Percentiles rank a stretch among this genome's conserved stretches.
These are phyloP conservation scores for Gymnorhina tibicen DNA, from an alignment of 2,113 vertebrate species.

Conservation along the genomic window DNA sequence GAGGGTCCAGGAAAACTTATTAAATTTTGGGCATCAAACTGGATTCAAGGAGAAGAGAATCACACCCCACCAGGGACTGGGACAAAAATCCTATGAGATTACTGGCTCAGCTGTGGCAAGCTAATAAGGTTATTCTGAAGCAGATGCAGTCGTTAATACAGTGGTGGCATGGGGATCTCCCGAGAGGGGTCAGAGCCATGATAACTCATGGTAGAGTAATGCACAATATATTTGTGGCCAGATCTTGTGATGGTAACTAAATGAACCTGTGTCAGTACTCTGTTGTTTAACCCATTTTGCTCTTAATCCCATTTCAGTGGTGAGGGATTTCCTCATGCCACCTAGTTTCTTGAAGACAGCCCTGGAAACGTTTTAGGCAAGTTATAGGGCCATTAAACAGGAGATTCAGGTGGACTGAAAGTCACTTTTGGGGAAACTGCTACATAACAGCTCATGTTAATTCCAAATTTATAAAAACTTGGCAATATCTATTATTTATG, in stretches of 20 bases:
- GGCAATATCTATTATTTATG: slow-evolving; percentile 56
- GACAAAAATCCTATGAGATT: slow-evolving; percentile 73
- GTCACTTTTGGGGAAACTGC: not conserved
- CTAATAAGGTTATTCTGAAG: slow-evolving; percentile 84
- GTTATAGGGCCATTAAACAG: not conserved
- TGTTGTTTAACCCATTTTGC: slow-evolving; percentile 53
- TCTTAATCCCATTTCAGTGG: not conserved
- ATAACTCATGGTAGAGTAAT: slow-evolving; percentile 77
- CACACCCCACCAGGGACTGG: slow-evolving; percentile 65
- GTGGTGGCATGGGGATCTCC: slow-evolving; percentile 81
- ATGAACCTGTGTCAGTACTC: slow-evolving; percentile 36
- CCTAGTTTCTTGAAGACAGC: not conserved
- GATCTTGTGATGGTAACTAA: slow-evolving; percentile 70
- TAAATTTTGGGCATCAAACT: slow-evolving; percentile 77
- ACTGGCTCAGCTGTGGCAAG: slow-evolving; percentile 80
- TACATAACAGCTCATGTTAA: not conserved
- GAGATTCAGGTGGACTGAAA: not conserved
- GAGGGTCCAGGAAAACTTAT: slow-evolving; percentile 73
- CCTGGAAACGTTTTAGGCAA: not conserved
- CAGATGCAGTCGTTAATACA: slow-evolving; percentile 84
- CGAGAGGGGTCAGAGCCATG: slow-evolving; percentile 79
- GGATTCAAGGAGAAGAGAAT: slow-evolving; percentile 76
- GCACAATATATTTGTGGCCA: slow-evolving; percentile 73
- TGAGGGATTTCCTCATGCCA: not conserved
- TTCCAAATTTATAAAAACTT: slow-evolving; percentile 39